Conservation (phyloP, 2,797 vertebrate species). For the Anisognathus igniventris region DNA sequence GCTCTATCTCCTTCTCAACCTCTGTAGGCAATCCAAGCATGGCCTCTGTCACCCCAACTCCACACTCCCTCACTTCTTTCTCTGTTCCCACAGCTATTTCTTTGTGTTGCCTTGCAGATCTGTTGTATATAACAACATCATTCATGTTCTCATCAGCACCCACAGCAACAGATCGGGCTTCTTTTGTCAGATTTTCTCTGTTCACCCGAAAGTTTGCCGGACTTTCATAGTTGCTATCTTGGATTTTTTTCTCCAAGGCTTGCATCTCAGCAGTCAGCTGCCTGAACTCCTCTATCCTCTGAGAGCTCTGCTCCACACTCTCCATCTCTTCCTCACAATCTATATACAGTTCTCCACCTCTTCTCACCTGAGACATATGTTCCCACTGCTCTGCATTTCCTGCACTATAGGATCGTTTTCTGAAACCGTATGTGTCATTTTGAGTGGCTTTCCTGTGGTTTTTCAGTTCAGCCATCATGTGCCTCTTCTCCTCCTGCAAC, state of each 20-base stretch:
- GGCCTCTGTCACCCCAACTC: constrained; percentile 86
- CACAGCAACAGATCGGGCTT: constrained; percentile 80
- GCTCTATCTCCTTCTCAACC: constrained; percentile 88
- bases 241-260: constrained; percentile 88
- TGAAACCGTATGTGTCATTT: constrained; percentile 72
- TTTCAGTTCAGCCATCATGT: constrained; percentile 87
- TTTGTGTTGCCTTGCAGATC: constrained; percentile 43
- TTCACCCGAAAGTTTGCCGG: constrained; percentile 3
- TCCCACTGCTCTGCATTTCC: constrained; percentile 91
- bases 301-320: constrained; percentile 80
- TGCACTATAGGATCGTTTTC: constrained; percentile 92
- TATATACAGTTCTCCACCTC: constrained; percentile 85
- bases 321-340: constrained; percentile 86
- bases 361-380: constrained; percentile 73
- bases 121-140: constrained; percentile 73
- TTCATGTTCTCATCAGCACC: constrained; percentile 87
- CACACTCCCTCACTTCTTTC: constrained; percentile 69
- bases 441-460: constrained; percentile 75
- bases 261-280: constrained; percentile 92
- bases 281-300: constrained; percentile 88
- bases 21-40: constrained; percentile 90
- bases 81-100: constrained; percentile 82
- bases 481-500: constrained; percentile 94
- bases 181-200: constrained; percentile 52
- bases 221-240: constrained; percentile 76